Evolutionary conservation across 1,140 invertebrate genomes (phyloP).

Genomic region (Neodiprion lecontei): DNA sequence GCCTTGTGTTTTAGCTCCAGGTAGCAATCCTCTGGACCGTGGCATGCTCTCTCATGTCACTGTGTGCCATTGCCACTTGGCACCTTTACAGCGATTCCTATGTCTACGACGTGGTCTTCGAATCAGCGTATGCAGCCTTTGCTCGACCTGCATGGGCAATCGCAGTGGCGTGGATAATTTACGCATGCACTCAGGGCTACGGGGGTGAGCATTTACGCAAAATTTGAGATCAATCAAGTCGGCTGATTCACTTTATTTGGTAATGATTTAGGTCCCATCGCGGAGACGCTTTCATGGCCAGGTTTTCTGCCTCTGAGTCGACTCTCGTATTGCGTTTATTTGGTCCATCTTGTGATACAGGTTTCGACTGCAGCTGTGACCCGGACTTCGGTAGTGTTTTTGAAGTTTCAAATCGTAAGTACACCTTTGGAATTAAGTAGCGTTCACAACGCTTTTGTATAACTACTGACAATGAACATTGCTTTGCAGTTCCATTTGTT

Average conservation of each 20-base stretch:
- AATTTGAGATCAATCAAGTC: too few relatives aligned
- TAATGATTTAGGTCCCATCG: slow-evolving; percentile 55
- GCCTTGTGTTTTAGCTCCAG: not conserved
- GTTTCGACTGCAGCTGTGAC: slow-evolving; percentile 8
- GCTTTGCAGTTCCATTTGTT: slow-evolving; percentile 2
- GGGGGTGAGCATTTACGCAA: slow-evolving; percentile 18
- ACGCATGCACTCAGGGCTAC: slow-evolving; percentile 51
- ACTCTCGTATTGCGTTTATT: slow-evolving; percentile 67
- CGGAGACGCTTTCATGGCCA: slow-evolving; percentile 63
- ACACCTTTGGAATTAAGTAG: not conserved
- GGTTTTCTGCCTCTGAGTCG: slow-evolving; percentile 63
- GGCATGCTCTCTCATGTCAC: too few relatives aligned
- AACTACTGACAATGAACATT: not conserved
- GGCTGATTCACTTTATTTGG: slow-evolving; percentile 3
- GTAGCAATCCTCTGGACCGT: too few relatives aligned
- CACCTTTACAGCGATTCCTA: not conserved
- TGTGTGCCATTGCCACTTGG: too few relatives aligned
- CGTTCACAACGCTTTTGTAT: not conserved
- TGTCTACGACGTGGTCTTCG: slow-evolving; percentile 26
- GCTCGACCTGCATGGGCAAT: slow-evolving; percentile 53
- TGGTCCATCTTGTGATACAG: slow-evolving; percentile 58
- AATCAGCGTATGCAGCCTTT: slow-evolving; percentile 47
- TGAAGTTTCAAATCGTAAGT: slow-evolving; percentile 21
- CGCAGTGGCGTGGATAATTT: slow-evolving; percentile 60
- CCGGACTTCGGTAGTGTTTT: slow-evolving; percentile 23